Conservation (phyloP, 2,888 invertebrate genomes). For the Orthosia gracilis region DNA sequence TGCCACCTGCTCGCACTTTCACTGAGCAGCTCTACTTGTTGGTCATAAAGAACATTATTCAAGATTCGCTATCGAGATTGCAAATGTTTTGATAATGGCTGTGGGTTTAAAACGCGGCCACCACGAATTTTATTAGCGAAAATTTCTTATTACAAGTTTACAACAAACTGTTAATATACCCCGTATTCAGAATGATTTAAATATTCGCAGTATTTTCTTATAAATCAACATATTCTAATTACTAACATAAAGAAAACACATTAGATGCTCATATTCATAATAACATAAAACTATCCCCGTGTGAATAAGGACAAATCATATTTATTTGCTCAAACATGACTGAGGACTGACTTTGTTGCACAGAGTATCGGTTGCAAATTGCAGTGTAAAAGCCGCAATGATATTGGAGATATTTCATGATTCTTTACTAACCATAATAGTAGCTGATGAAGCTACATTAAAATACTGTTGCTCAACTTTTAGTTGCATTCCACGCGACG, state of each 20-base stretch:
- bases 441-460: constrained; percentile 6
- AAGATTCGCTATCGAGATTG: constrained; percentile 40
- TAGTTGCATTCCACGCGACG: not conserved
- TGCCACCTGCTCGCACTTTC: constrained; percentile 55
- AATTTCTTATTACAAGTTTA: not conserved
- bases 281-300: constrained; percentile 35
- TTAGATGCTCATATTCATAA: not conserved
- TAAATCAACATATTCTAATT: not conserved
- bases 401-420: constrained; percentile 39
- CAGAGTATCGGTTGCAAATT: constrained; percentile 41
- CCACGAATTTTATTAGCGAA: constrained; percentile 8
- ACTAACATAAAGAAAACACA: not conserved
- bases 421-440: constrained; percentile 4
- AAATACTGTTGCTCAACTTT: not conserved
- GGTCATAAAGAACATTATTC: constrained; percentile 44
- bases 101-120: constrained; percentile 32
- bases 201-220: not conserved
- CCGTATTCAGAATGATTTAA: not conserved
- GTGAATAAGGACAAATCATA: constrained; percentile 23
- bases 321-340: not conserved
- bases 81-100: constrained; percentile 40
- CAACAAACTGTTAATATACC: not conserved
- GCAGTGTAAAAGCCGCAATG: constrained; percentile 39
- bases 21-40: constrained; percentile 28
- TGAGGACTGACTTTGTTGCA: constrained; percentile 28